Conservation (phyloP, 2,113 vertebrate species). For the Podocnemis expansa region DNA sequence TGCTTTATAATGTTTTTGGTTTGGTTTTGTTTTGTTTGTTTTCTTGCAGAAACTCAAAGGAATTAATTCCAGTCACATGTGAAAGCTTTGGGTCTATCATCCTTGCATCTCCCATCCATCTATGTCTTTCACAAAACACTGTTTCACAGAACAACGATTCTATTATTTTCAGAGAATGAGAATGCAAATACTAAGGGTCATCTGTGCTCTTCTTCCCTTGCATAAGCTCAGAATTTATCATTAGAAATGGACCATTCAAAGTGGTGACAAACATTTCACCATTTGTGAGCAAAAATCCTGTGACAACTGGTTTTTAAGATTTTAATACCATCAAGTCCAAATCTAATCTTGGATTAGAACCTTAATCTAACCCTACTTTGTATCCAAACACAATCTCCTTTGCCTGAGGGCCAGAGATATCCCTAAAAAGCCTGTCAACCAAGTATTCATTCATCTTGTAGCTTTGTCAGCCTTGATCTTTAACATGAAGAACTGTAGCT, state of each 20-base stretch:
- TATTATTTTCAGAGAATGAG: neutral
- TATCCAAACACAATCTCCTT: neutral
- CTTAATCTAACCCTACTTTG: neutral
- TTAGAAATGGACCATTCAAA: neutral
- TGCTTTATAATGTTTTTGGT: neutral
- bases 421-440: neutral
- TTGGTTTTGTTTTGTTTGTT: neutral
- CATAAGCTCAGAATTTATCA: neutral
- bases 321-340: fast-evolving
- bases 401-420: neutral
- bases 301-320: neutral
- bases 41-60: neutral
- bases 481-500: neutral
- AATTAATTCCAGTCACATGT: neutral
- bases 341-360: neutral
- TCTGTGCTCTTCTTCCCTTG: neutral
- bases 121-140: neutral
- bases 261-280: neutral
- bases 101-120: fast-evolving
- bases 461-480: neutral
- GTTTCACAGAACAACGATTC: neutral
- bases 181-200: neutral
- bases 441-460: neutral
- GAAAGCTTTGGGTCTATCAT: neutral
- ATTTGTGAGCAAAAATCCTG: neutral